Evolutionary conservation across 2,113 vertebrate species (phyloP).

Genomic region (Centropus unirufus): DNA sequence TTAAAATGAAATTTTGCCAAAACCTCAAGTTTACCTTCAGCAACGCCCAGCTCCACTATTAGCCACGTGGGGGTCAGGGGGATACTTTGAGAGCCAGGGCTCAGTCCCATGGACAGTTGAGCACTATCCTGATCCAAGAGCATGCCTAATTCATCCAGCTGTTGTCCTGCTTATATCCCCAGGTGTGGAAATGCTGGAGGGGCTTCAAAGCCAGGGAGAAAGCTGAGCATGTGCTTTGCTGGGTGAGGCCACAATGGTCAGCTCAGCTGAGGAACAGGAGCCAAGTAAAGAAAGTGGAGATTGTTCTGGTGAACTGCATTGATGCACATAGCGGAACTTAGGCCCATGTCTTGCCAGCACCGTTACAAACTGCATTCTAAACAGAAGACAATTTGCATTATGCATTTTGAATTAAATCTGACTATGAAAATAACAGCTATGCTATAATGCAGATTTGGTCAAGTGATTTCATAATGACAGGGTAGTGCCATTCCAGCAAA

Average conservation of each 20-base stretch:
- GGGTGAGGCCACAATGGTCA: neutral
- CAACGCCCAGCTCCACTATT: neutral
- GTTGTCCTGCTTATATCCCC: neutral
- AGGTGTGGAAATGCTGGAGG: neutral
- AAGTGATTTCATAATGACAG: neutral
- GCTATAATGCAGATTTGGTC: neutral
- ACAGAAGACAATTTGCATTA: neutral
- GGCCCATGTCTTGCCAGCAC: neutral
- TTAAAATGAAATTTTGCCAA: constrained; percentile 52
- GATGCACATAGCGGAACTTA: neutral
- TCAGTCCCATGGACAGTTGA: neutral
- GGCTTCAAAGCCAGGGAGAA: neutral
- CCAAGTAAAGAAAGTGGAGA: neutral
- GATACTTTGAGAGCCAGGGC: neutral
- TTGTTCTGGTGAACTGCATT: neutral
- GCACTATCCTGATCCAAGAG: neutral
- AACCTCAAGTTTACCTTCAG: neutral
- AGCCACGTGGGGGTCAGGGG: neutral
- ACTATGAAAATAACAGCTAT: neutral
- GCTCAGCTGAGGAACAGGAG: neutral
- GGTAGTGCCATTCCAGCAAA: neutral
- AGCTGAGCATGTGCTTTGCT: neutral
- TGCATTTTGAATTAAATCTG: neutral
- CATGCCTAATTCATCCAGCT: neutral
- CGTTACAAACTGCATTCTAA: neutral